phyloP scores from a whole-genome alignment of 2,888 invertebrate species.

The Drosophila pseudotakahashii region DNA sequence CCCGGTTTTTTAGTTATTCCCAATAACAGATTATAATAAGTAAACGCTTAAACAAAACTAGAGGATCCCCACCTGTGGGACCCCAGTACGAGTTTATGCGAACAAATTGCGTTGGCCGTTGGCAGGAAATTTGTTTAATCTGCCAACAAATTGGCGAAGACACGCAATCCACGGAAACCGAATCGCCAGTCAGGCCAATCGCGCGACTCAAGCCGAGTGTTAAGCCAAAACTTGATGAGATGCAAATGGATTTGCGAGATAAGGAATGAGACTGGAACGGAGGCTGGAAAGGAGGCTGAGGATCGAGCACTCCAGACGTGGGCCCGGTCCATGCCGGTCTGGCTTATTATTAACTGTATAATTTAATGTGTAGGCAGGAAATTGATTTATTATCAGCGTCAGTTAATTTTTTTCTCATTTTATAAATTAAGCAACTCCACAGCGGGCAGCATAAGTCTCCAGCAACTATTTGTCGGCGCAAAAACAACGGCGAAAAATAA shows the following conservation, averaged over 20 bases:
- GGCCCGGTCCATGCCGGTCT: slow-evolving; percentile 55
- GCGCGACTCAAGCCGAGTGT: slow-evolving; percentile 36
- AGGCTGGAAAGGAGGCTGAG: not conserved
- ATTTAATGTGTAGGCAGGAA: slow-evolving; percentile 79
- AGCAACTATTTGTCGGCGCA: slow-evolving; percentile 34
- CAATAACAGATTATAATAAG: not conserved
- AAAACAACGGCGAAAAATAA: slow-evolving; percentile 55
- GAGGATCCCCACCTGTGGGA: slow-evolving; percentile 15
- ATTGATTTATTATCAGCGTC: slow-evolving; percentile 79
- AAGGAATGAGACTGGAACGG: slow-evolving; percentile 46
- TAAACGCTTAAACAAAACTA: slow-evolving; percentile 9
- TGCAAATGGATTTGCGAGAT: slow-evolving; percentile 79
- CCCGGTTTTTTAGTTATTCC: not conserved
- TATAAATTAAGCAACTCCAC: slow-evolving; percentile 65
- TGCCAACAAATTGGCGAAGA: slow-evolving; percentile 75
- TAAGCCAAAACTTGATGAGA: slow-evolving; percentile 72
- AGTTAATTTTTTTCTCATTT: slow-evolving; percentile 69
- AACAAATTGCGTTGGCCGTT: slow-evolving; percentile 77
- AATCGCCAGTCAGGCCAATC: slow-evolving; percentile 18
- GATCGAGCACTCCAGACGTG: slow-evolving; percentile 36
- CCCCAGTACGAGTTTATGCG: slow-evolving; percentile 9
- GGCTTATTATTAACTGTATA: slow-evolving; percentile 77
- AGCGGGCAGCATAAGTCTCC: slow-evolving; percentile 60
- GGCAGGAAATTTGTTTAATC: slow-evolving; percentile 81
- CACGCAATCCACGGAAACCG: slow-evolving; percentile 62